These are phyloP conservation scores for Hydropsyche tenuis DNA, from an alignment of 1,140 invertebrate species.

Conservation along the genomic window DNA sequence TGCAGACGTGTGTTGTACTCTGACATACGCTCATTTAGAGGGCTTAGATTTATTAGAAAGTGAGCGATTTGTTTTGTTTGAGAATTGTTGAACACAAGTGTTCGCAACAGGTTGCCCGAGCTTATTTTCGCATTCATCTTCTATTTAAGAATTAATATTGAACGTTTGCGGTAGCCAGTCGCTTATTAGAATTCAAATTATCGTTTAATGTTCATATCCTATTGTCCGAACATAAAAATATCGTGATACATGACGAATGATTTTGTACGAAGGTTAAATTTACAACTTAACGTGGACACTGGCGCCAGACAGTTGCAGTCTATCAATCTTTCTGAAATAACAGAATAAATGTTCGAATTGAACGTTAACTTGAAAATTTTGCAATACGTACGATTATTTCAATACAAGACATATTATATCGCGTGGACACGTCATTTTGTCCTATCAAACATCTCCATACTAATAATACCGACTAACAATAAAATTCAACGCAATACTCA, in stretches of 20 bases:
- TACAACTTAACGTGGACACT: constrained; percentile 18
- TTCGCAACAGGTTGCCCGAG: constrained; percentile 27
- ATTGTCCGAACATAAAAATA: background rate
- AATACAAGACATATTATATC: constrained; percentile 16
- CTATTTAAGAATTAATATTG: background rate
- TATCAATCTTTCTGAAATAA: constrained; percentile 24
- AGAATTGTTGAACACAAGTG: constrained; percentile 22
- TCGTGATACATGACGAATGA: background rate
- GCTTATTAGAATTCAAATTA: background rate
- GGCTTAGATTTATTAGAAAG: constrained; percentile 29
- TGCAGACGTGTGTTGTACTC: constrained; percentile 37
- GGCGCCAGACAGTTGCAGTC: constrained; percentile 28
- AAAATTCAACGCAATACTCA: background rate
- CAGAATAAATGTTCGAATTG: background rate
- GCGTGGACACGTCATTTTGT: constrained; percentile 34
- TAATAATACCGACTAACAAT: constrained; percentile 11
- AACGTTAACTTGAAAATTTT: constrained; percentile 4
- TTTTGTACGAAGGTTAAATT: constrained; percentile 24
- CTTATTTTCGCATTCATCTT: constrained; percentile 18
- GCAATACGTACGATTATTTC: constrained; percentile 23
- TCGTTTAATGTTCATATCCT: no score
- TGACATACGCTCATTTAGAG: constrained; percentile 33
- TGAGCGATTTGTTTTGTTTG: constrained; percentile 31
- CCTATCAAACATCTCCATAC: constrained; percentile 43
- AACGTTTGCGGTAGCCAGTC: background rate